Conservation (phyloP, 2,797 vertebrate species). For the Leptoclinus maculatus region DNA sequence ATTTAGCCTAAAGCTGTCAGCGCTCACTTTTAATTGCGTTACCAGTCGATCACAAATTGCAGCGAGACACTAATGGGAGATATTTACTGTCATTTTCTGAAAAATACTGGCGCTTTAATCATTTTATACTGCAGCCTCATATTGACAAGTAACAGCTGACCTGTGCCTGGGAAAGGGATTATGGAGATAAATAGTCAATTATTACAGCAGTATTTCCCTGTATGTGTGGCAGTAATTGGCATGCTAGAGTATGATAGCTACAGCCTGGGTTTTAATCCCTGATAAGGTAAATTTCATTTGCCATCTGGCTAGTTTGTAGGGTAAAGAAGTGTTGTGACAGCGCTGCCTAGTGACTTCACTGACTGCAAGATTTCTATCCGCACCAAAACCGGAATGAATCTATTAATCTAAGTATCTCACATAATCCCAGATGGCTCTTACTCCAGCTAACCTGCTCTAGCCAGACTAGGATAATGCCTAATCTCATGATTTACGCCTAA, state of each 20-base stretch:
- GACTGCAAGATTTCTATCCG: conserved; percentile 63
- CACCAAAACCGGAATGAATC: conserved; percentile 71
- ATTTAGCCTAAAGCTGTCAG: conserved; percentile 77
- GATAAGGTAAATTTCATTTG: conserved; percentile 83
- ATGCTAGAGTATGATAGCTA: conserved; percentile 71
- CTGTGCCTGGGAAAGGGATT: conserved; percentile 74
- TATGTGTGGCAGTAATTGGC: conserved; percentile 71
- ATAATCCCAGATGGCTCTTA: conserved; percentile 74
- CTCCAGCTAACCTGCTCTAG: conserved; percentile 72
- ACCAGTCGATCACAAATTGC: conserved; percentile 76
- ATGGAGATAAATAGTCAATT: conserved; percentile 79
- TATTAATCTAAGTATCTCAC: conserved; percentile 72
- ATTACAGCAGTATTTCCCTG: conserved; percentile 67
- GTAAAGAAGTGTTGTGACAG: conserved; percentile 63
- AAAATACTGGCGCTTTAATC: conserved; percentile 70
- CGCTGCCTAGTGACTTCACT: conserved; percentile 57
- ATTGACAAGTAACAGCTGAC: conserved; percentile 81
- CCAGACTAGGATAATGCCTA: conserved; percentile 78
- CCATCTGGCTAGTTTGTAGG: conserved; percentile 74
- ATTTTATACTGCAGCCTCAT: conserved; percentile 62
- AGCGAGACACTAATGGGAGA: conserved; percentile 63
- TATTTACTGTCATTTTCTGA: conserved; percentile 75
- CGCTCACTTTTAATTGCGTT: conserved; percentile 74
- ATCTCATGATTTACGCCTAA: conserved; percentile 75
- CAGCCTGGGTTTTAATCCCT: conserved; percentile 79